Evolutionary conservation across 1,140 invertebrate genomes (phyloP).

Genomic region (Hyles vespertilio): DNA sequence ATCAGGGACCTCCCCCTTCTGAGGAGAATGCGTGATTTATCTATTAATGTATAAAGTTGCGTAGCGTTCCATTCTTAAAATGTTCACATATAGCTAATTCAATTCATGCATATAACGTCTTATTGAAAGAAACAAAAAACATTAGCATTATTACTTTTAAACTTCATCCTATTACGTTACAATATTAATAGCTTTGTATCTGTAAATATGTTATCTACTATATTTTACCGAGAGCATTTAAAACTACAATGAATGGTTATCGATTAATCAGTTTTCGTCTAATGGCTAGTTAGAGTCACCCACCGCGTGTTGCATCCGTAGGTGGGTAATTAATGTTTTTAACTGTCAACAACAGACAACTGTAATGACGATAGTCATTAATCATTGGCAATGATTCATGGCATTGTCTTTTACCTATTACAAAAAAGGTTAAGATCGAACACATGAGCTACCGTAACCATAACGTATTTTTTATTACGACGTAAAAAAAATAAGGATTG

Average conservation of each 20-base stretch:
- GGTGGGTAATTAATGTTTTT: slow-evolving; percentile 30
- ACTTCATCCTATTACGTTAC: too few relatives aligned
- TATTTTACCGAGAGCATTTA: slow-evolving; percentile 5
- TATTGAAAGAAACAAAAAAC: too few relatives aligned
- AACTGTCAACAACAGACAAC: slow-evolving; percentile 27
- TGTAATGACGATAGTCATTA: slow-evolving; percentile 20
- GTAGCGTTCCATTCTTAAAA: too few relatives aligned
- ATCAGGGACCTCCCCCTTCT: too few relatives aligned
- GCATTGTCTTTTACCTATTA: slow-evolving; percentile 9
- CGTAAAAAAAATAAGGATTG: too few relatives aligned
- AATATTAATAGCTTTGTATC: too few relatives aligned
- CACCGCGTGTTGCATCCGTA: slow-evolving; percentile 15
- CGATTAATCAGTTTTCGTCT: slow-evolving; percentile 19
- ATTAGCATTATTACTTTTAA: too few relatives aligned
- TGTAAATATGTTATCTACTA: neutral
- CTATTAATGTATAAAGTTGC: too few relatives aligned
- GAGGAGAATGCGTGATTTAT: too few relatives aligned
- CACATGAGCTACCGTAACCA: neutral
- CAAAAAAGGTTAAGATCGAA: neutral
- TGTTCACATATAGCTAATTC: too few relatives aligned
- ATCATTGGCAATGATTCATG: slow-evolving; percentile 23
- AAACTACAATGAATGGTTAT: slow-evolving; percentile 15
- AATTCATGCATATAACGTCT: too few relatives aligned
- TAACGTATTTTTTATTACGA: too few relatives aligned
- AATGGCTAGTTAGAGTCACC: slow-evolving; percentile 20